These are phyloP conservation scores for Camponotus vicinus DNA, from an alignment of 1,140 invertebrate genomes.

Conservation along the genomic window DNA sequence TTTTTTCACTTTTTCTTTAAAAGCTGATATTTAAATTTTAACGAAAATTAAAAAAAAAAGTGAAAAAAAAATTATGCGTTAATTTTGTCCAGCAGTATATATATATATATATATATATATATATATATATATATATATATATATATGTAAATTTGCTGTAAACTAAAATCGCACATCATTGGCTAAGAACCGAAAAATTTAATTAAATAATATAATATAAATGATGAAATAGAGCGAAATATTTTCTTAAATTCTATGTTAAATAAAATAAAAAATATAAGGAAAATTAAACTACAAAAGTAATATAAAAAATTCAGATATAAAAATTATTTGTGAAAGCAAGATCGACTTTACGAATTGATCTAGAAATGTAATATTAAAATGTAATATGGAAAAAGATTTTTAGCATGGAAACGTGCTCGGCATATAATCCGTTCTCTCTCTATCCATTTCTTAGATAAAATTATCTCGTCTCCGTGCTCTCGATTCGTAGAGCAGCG, in stretches of 20 bases:
- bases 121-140: no score
- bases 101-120: no score
- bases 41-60: no score
- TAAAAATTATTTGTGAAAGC: not conserved
- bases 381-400: not conserved
- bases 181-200: not conserved
- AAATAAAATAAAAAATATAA: no score
- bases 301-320: not conserved
- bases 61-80: no score
- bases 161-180: not conserved
- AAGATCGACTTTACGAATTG: not conserved
- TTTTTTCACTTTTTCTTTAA: no score
- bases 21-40: no score
- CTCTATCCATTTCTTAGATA: not conserved
- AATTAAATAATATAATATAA: slow-evolving; percentile 1
- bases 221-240: not conserved
- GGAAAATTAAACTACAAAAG: no score
- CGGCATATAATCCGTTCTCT: not conserved
- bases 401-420: not conserved
- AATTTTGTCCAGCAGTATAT: no score
- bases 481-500: not conserved
- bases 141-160: no score
- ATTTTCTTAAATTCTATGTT: not conserved
- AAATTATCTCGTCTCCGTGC: not conserved
- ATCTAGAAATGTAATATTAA: slow-evolving; percentile 6